Percentiles rank a stretch among this genome's conserved stretches.
These are phyloP conservation scores for Chrysocyon brachyurus DNA, from an alignment of 2,797 vertebrate genomes.

Conservation along the genomic window DNA sequence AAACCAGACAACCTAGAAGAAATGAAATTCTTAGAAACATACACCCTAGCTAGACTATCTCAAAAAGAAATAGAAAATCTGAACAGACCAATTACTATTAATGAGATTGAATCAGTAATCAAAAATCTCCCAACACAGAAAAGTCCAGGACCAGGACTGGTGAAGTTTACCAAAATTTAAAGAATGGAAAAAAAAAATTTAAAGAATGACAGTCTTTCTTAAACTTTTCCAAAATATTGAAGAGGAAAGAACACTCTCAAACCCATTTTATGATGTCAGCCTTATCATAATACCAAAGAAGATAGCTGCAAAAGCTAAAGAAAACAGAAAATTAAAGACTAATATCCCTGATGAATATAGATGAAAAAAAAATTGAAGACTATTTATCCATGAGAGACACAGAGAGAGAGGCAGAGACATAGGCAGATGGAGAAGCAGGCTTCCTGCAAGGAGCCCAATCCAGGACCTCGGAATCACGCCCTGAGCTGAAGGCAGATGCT, in stretches of 20 bases:
- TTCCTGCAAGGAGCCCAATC: too few relatives aligned
- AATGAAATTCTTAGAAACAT: not conserved
- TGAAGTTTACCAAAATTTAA: not conserved
- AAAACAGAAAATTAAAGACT: not conserved
- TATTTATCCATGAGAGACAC: too few relatives aligned
- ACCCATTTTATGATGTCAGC: not conserved
- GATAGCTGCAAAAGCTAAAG: not conserved
- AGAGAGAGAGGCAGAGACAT: too few relatives aligned
- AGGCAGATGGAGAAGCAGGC: too few relatives aligned
- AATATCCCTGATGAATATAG: not conserved
- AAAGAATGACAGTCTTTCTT: not conserved
- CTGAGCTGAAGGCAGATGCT: too few relatives aligned
- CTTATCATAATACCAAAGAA: not conserved
- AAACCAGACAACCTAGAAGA: not conserved
- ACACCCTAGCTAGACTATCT: not conserved
- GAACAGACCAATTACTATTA: not conserved
- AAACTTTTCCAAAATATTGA: not conserved
- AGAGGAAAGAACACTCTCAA: not conserved
- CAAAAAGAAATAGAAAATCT: not conserved
- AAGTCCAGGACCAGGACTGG: not conserved
- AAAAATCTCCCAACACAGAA: not conserved
- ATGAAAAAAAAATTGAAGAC: not conserved
- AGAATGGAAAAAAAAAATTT: not conserved
- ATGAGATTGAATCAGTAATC: not conserved
- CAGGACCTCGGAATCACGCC: too few relatives aligned